phyloP scores from a whole-genome alignment of 1,140 invertebrate genomes.

The Mactra quadrangularis region DNA sequence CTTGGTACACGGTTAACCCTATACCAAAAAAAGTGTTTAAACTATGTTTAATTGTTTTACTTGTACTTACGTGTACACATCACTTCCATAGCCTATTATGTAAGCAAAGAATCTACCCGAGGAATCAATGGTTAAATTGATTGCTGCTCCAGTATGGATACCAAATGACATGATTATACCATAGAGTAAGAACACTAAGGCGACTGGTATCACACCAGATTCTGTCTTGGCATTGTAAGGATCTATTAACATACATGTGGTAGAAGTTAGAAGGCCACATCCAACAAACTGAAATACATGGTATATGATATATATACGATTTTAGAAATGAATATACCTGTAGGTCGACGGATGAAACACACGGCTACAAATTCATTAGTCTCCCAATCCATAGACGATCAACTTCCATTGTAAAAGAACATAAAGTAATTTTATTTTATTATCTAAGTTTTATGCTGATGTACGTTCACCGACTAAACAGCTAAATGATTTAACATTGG shows the following conservation, averaged over 20 bases:
- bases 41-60: too few species aligned
- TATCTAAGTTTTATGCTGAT: too few species aligned
- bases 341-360: too few species aligned
- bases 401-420: too few species aligned
- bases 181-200: constrained; percentile 29
- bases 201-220: constrained; percentile 20
- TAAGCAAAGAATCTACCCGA: constrained; percentile 9
- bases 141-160: constrained; percentile 25
- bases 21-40: too few species aligned
- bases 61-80: constrained; percentile 37
- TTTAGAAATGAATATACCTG: too few species aligned
- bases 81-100: constrained; percentile 12
- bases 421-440: too few species aligned
- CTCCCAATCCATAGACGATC: too few species aligned
- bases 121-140: constrained; percentile 36
- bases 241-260: constrained; percentile 36
- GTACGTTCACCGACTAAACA: too few species aligned
- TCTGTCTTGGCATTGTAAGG: constrained; percentile 36
- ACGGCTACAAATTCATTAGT: too few species aligned
- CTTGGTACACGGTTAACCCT: too few species aligned
- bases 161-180: constrained; percentile 41
- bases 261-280: constrained; percentile 32
- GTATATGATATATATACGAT: not conserved
- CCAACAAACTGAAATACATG: constrained; percentile 23
- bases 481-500: too few species aligned